Conservation (phyloP, 2,797 vertebrate genomes). For the Lemur catta region DNA sequence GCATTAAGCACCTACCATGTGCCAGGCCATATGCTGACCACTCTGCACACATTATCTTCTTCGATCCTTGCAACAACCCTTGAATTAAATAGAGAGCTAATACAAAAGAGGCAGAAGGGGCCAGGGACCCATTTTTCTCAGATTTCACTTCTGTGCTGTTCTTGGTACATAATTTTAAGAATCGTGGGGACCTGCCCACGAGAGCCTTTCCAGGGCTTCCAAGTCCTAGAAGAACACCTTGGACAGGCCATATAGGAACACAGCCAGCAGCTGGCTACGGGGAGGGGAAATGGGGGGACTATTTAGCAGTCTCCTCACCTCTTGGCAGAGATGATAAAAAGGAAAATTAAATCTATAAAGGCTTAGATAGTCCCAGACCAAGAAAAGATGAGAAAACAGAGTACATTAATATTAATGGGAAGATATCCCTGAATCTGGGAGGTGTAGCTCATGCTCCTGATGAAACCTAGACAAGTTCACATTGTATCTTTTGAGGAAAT, state of each 20-base stretch:
- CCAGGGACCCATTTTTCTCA: background rate
- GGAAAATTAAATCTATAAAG: background rate
- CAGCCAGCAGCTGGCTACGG: background rate
- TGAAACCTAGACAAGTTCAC: background rate
- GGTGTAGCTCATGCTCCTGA: background rate
- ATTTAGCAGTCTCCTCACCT: background rate
- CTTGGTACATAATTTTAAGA: background rate
- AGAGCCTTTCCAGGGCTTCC: background rate
- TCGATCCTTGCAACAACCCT: background rate
- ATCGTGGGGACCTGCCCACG: background rate
- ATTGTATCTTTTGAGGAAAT: background rate
- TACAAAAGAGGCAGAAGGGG: background rate
- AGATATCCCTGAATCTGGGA: background rate
- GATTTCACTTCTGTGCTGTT: background rate
- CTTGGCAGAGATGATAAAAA: background rate
- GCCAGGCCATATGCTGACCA: background rate
- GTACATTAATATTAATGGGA: background rate
- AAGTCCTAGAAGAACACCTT: background rate
- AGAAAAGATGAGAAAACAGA: background rate
- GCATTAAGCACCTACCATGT: background rate
- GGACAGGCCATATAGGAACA: background rate
- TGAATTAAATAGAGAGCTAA: background rate
- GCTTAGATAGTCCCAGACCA: background rate
- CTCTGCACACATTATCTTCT: rapidly evolving
- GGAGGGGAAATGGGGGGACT: too few relatives aligned